Base-by-base conservation (phyloP, 2,888 invertebrate genomes). In the Drosophila maculinotata region DNA sequence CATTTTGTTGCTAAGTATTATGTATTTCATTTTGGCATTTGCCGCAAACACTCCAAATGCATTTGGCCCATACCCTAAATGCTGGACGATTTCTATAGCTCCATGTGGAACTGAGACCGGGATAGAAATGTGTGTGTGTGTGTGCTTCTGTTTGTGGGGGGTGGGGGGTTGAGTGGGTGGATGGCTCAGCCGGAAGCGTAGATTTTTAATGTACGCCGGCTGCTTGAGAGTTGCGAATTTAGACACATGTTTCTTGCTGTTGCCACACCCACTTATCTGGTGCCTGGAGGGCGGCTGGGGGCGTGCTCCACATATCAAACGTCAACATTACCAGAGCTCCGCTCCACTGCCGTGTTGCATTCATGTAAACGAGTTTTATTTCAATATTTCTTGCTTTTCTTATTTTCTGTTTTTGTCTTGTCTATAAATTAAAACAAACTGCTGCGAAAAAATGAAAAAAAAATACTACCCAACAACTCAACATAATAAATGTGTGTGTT, bases 21-120 rank as follows among this genome's bases (percentile, higher is more conserved):
- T 82, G 83, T 85, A 82, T 86, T 81, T 86, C 80, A 76, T 87
- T 82, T 82, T 76, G 78, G 84, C 72, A 84, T 75, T 20, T 81
- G 84, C 87, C 87, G 66, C 84, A 82, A 81, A 87, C 81, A 82
- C 81, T 81, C 78, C 80, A 87, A 82, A 87, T 83, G 87, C 84
- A 87, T 86, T 82, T 82, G 76, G 69, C 76, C 76, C 84, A 74
- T 71, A 51, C 49, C 77, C 75, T 33, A 60, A 54, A 56, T 58
- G 28, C n/a, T 35, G 31, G 17, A 39, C 62, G 20, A 36, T 57
- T 53, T 36, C 36, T 30, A 49, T 14, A 36, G 49, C 57, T 59
- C 57, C n/a, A n/a, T n/a, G n/a, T n/a, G n/a, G 54, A 67, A 47
- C 66, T 71, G 60, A 12, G 15, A n/a, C 6, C 35, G 35, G 42